Percentiles rank a stretch among this genome's conserved stretches.
Evolutionary conservation across 2,797 vertebrate genomes (phyloP).

Genomic region (Meriones psammophilus): DNA sequence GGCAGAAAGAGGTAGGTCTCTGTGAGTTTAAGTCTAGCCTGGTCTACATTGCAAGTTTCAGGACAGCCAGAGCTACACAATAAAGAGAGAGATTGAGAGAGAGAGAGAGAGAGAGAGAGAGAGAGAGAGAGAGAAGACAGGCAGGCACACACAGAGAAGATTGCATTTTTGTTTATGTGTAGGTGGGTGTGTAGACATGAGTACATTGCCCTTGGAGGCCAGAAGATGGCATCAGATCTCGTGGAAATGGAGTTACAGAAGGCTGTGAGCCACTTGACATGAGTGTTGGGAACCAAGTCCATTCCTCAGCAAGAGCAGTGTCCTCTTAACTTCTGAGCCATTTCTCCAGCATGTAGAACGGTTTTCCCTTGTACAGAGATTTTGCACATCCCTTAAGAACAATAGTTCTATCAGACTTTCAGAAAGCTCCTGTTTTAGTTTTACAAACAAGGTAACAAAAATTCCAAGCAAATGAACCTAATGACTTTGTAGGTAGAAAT

Average conservation of each 20-base stretch:
- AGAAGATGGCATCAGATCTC: neutral
- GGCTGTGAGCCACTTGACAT: neutral
- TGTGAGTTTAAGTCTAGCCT: neutral
- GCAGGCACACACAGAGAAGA: neutral
- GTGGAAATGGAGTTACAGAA: neutral
- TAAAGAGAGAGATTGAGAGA: neutral
- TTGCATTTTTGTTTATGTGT: no score
- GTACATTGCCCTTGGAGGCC: neutral
- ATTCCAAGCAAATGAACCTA: neutral
- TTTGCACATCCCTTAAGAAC: neutral
- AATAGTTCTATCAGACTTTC: neutral
- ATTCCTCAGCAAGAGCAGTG: neutral
- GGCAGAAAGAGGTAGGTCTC: neutral
- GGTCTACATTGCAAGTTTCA: neutral
- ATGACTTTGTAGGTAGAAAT: neutral
- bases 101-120: no score
- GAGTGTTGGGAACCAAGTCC: neutral
- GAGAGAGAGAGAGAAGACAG: neutral
- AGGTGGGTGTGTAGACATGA: neutral
- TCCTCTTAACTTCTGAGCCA: neutral
- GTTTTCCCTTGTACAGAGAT: neutral
- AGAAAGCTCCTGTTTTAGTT: neutral
- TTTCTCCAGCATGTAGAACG: neutral
- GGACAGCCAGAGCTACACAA: neutral
- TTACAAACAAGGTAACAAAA: neutral